A percentile compares a stretch with the other conserved stretches of the same genome.
Evolutionary conservation across 35 echinoderm and acorn worm genomes (phyloP).

Genomic region (Ophiothrix spiculata): DNA sequence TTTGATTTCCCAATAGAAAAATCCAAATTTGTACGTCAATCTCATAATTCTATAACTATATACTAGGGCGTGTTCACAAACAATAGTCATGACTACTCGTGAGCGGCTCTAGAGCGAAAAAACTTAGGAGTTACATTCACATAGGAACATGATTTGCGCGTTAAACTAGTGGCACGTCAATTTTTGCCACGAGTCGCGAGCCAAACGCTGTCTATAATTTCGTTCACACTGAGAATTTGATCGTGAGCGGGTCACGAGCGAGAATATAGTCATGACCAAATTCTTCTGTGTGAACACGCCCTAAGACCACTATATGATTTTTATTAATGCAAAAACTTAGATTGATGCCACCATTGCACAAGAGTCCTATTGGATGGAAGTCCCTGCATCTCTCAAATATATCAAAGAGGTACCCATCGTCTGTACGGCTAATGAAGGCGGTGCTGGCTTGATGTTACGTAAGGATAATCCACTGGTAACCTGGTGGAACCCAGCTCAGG

Average conservation of each 20-base stretch:
- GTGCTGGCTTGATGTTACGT: neutral
- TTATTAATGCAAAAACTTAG: neutral
- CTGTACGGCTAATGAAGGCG: neutral
- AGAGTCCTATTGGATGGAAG: neutral
- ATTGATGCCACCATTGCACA: neutral
- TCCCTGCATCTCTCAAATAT: neutral
- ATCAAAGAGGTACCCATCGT: neutral
- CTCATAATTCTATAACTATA: too few species aligned
- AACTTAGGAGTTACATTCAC: too few species aligned
- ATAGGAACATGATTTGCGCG: too few species aligned
- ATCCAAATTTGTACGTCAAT: too few species aligned
- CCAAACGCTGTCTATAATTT: too few species aligned
- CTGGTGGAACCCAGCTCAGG: neutral
- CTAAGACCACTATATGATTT: neutral
- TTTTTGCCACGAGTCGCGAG: neutral
- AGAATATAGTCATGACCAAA: too few species aligned
- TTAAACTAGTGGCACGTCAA: neutral
- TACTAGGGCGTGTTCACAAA: too few species aligned
- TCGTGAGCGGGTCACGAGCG: neutral
- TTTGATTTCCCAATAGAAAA: too few species aligned
- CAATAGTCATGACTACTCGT: too few species aligned
- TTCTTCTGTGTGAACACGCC: neutral
- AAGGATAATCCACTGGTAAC: neutral
- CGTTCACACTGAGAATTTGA: too few species aligned
- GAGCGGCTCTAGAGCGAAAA: too few species aligned